Conservation (phyloP, 2,797 vertebrate genomes). For the Gallinago nigripennis region DNA sequence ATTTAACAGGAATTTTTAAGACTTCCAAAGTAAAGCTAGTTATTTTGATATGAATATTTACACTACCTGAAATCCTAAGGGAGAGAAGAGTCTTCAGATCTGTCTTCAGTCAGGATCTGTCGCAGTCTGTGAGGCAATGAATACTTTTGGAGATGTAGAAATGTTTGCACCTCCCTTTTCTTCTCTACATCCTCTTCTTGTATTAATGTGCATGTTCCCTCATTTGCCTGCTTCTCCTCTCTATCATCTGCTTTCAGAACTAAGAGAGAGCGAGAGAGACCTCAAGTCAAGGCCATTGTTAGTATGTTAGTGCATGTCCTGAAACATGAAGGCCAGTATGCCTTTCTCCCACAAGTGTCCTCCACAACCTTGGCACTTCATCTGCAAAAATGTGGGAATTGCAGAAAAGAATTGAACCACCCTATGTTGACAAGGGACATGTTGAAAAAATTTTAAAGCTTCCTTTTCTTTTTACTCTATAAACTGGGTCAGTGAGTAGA, state of each 20-base stretch:
- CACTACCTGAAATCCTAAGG: slow-evolving; percentile 55
- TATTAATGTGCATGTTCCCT: neutral
- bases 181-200: neutral
- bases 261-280: neutral
- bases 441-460: neutral
- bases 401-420: neutral
- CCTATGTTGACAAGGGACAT: accelerated
- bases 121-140: slow-evolving; percentile 13
- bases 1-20: neutral
- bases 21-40: neutral
- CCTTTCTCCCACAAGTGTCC: neutral
- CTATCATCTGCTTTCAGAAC: neutral
- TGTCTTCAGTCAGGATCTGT: slow-evolving; percentile 3
- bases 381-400: neutral
- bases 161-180: slow-evolving; percentile 22
- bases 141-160: slow-evolving; percentile 30
- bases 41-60: slow-evolving; percentile 10
- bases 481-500: neutral
- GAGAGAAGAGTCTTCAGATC: neutral
- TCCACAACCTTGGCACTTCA: neutral
- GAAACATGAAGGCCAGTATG: neutral
- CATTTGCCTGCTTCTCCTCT: neutral
- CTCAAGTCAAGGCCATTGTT: neutral
- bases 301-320: neutral
- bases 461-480: neutral